These are phyloP conservation scores for Anastrepha obliqua DNA, from an alignment of 1,140 invertebrate species.

Conservation along the genomic window DNA sequence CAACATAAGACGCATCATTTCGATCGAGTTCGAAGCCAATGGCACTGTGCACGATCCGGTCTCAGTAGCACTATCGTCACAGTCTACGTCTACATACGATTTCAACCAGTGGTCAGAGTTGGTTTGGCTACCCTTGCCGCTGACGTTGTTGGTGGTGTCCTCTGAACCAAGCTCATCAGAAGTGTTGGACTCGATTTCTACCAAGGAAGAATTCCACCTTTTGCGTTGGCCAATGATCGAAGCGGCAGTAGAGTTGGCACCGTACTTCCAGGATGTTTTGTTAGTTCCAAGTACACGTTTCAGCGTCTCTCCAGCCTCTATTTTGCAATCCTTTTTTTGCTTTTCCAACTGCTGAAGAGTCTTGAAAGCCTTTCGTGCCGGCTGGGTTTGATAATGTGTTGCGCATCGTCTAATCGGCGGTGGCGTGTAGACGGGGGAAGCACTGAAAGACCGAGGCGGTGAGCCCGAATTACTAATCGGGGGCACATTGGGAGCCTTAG, in stretches of 20 bases:
- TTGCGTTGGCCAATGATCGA: conserved; percentile 67
- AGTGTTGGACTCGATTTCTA: conserved; percentile 63
- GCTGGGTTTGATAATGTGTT: conserved; percentile 68
- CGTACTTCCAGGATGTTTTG: conserved; percentile 71
- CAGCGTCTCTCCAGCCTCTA: conserved; percentile 57
- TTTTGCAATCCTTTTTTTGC: conserved; percentile 62
- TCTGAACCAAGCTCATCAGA: conserved; percentile 63
- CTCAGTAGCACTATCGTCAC: conserved; percentile 64
- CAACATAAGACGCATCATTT: conserved; percentile 69
- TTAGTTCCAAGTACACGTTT: conserved; percentile 67
- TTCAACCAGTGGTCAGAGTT: background rate
- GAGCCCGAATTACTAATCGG: conserved; percentile 66
- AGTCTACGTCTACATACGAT: conserved; percentile 47
- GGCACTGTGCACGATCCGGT: conserved; percentile 71
- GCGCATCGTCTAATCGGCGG: conserved; percentile 70
- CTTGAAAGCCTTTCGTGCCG: conserved; percentile 68
- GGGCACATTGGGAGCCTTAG: conserved; percentile 27
- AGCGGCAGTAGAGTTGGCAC: conserved; percentile 68
- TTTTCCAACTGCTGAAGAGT: conserved; percentile 67
- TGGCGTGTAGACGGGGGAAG: conserved; percentile 69
- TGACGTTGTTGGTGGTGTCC: conserved; percentile 41
- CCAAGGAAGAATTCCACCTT: conserved; percentile 39
- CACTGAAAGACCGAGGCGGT: conserved; percentile 64
- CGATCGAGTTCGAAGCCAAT: conserved; percentile 69
- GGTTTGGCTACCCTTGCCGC: background rate